A percentile compares a stretch with the other conserved stretches of the same genome.
Conservation (phyloP, 2,888 invertebrate genomes). For the Trypoxylon attenuatum region DNA sequence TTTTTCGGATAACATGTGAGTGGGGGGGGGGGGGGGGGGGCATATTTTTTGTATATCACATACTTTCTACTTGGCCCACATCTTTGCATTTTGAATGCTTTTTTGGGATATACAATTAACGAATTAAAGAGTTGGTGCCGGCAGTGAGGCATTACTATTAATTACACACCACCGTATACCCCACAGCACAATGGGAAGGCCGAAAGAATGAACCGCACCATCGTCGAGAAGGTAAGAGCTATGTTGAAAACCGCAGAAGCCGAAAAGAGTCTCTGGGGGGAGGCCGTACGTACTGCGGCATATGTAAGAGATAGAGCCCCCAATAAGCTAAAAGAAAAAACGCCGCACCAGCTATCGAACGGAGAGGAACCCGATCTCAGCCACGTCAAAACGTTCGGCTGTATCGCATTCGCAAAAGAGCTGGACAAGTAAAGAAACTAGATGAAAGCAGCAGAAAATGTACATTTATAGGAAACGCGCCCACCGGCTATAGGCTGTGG, state of each 20-base stretch:
- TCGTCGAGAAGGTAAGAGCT: slow-evolving; percentile 8
- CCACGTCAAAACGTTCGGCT: slow-evolving; percentile 58
- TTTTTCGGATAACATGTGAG: too few relatives aligned
- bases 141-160: background rate
- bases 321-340: slow-evolving; percentile 32
- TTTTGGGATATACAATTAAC: too few relatives aligned
- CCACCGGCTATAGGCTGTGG: slow-evolving; percentile 51
- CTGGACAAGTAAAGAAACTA: slow-evolving; percentile 46
- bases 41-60: too few relatives aligned
- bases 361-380: slow-evolving; percentile 54
- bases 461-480: slow-evolving; percentile 29
- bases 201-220: slow-evolving; percentile 2
- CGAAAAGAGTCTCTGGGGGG: slow-evolving; percentile 7
- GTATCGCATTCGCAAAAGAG: background rate
- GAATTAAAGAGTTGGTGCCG: slow-evolving; percentile 6
- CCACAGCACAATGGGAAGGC: slow-evolving; percentile 25
- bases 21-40: too few relatives aligned
- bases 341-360: slow-evolving; percentile 59
- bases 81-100: too few relatives aligned
- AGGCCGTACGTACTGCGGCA: slow-evolving; percentile 1
- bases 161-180: slow-evolving; percentile 7
- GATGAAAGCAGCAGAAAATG: slow-evolving; percentile 51
- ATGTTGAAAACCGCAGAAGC: background rate
- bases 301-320: slow-evolving; percentile 15
- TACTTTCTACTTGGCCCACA: too few relatives aligned